Evolutionary conservation across 1,140 invertebrate genomes (phyloP).

Genomic region (Trachymyrmex septentrionalis): DNA sequence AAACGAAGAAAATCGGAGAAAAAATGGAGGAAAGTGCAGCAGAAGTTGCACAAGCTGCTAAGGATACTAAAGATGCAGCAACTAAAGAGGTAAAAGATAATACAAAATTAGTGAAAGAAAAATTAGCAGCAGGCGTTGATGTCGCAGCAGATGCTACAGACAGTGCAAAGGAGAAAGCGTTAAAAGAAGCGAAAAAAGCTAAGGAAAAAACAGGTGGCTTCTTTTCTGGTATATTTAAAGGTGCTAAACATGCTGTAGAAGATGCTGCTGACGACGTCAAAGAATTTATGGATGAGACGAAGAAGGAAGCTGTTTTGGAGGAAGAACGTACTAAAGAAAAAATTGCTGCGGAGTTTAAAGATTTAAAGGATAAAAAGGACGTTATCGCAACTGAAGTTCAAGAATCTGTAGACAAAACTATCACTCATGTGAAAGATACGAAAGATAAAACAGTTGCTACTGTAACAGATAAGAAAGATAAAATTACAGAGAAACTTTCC

Average conservation of each 20-base stretch:
- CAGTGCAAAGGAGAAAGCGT: slow-evolving; percentile 23
- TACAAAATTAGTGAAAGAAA: slow-evolving; percentile 57
- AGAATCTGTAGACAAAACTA: slow-evolving; percentile 17
- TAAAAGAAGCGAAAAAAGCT: slow-evolving; percentile 51
- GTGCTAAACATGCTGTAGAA: slow-evolving; percentile 72
- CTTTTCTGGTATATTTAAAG: slow-evolving; percentile 71
- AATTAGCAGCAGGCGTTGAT: slow-evolving; percentile 9
- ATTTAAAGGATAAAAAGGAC: slow-evolving; percentile 58
- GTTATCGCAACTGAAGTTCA: not conserved
- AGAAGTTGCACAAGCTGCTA: not conserved
- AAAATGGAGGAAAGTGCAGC: not conserved
- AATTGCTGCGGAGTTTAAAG: slow-evolving; percentile 55
- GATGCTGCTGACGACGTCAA: slow-evolving; percentile 78
- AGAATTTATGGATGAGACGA: slow-evolving; percentile 62
- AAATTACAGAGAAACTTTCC: not conserved
- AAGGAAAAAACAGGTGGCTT: slow-evolving; percentile 49
- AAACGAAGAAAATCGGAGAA: not conserved
- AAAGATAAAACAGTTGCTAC: not conserved
- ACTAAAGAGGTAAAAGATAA: slow-evolving; percentile 68
- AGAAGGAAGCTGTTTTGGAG: slow-evolving; percentile 68
- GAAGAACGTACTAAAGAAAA: slow-evolving; percentile 51
- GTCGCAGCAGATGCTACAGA: not conserved
- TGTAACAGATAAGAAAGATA: not conserved
- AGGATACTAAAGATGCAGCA: slow-evolving; percentile 38
- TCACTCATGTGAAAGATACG: not conserved